Evolutionary conservation across 2,797 vertebrate genomes (phyloP), one percentile per base, ranked within the genome.

Genomic region (Pelochelys cantorii): DNA sequence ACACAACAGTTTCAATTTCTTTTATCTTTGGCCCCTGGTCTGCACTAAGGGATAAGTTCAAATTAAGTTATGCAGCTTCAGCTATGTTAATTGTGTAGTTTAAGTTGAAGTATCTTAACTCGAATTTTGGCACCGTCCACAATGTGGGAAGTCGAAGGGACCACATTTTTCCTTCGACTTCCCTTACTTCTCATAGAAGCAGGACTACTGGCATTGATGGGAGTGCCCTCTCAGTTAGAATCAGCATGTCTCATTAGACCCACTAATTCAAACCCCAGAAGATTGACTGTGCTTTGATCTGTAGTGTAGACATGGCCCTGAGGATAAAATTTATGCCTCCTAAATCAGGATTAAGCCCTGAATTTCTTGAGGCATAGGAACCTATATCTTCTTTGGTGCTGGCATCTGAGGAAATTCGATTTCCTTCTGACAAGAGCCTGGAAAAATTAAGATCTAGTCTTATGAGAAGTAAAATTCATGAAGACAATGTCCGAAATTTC

Each of bases 271-370:
- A 48, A 48, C 42, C 42, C 42, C 42, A 48, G 42, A 48, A 48
- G 2, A 48, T 48, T 48, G 42, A 48, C 42, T 42, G 42, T 42
- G 42, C 42, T 37, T 27, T 92, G n/a, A 88, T 77, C 4, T 75
- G 59, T 48, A 48, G 42, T 48, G 42, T 48, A 48, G 42, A 48
- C 42, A 48, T 48, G 42, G 42, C 42, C 7, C 42, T 86, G 54
- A 87, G 79, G 29, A 3, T 93, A 85, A 96, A 96, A 89, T 84
- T 56, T 78, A 95, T 2, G 42, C 80, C 18, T 94, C 20, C 8
- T n/a, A 90, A 93, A 0, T 89, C 52, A 83, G 75, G 37, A 94
- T 86, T 13, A 89, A 82, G 83, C 83, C 57, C 3, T 53, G 4
- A 25, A 18, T 54, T 48, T 37, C 13, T 6, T 90, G 77, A 57